These are phyloP conservation scores for Mycalesis mineus DNA, from an alignment of 2,888 invertebrate species.

Conservation along the genomic window DNA sequence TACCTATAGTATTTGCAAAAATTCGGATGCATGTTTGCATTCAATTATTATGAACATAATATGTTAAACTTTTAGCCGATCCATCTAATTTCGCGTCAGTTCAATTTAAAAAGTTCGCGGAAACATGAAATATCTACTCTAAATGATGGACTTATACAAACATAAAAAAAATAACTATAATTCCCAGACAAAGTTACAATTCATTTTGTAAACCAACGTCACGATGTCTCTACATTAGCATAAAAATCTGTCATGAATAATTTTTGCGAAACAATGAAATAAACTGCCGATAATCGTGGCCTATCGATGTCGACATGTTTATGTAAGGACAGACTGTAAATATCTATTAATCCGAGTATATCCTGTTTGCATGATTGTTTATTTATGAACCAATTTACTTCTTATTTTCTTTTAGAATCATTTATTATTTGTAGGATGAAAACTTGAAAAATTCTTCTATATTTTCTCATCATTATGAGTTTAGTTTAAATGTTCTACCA, in stretches of 20 bases:
- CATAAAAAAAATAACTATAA: slow-evolving; percentile 8
- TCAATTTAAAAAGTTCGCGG: not conserved
- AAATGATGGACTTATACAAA: not conserved
- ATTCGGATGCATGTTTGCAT: too few relatives aligned
- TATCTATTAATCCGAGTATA: too few relatives aligned
- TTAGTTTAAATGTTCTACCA: too few relatives aligned
- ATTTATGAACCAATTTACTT: not conserved
- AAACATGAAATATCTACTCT: not conserved
- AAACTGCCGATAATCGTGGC: slow-evolving; percentile 10
- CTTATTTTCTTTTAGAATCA: not conserved
- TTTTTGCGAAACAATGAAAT: slow-evolving; percentile 14
- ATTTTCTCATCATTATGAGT: too few relatives aligned
- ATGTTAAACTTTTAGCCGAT: too few relatives aligned
- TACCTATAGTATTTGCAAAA: too few relatives aligned
- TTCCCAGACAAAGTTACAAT: slow-evolving; percentile 4
- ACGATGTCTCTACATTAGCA: slow-evolving; percentile 10
- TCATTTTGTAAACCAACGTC: slow-evolving; percentile 6
- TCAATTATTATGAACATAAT: too few relatives aligned
- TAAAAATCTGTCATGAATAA: slow-evolving; percentile 16
- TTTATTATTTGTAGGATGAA: not conserved
- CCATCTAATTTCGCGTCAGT: not conserved
- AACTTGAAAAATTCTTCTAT: too few relatives aligned
- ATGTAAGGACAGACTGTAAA: slow-evolving; percentile 5
- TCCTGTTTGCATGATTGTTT: not conserved
- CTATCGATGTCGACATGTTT: slow-evolving; percentile 3